Evolutionary conservation across 1,140 invertebrate genomes (phyloP).

Genomic region (Drosophila saltans): DNA sequence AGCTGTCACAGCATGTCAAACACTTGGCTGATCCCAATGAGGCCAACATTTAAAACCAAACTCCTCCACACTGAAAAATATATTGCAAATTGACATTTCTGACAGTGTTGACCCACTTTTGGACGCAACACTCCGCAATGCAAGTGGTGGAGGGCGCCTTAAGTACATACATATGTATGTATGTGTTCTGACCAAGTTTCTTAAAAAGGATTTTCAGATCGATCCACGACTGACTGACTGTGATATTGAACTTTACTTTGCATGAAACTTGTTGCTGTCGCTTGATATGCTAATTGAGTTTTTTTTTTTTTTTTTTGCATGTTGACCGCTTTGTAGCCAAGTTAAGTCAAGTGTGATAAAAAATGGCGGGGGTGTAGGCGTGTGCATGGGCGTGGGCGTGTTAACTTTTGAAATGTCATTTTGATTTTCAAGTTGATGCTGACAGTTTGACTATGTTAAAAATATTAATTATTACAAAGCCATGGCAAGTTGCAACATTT

Average conservation of each 20-base stretch:
- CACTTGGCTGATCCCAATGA: slow-evolving; percentile 35
- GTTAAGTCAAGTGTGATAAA: slow-evolving; percentile 40
- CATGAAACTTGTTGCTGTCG: slow-evolving; percentile 39
- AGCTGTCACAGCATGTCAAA: slow-evolving; percentile 71
- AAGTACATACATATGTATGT: slow-evolving; percentile 50
- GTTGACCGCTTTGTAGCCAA: slow-evolving; percentile 54
- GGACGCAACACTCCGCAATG: slow-evolving; percentile 1
- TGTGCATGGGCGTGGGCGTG: slow-evolving; percentile 29
- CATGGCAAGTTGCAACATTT: too few species aligned
- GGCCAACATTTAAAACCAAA: slow-evolving; percentile 15
- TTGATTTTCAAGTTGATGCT: slow-evolving; percentile 56
- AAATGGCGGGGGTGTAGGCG: slow-evolving; percentile 30
- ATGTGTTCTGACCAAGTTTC: slow-evolving; percentile 61
- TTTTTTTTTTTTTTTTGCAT: background rate
- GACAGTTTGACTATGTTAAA: slow-evolving; percentile 60
- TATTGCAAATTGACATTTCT: slow-evolving; percentile 55
- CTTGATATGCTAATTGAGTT: slow-evolving; percentile 67
- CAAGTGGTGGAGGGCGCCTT: slow-evolving; percentile 16
- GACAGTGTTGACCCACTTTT: slow-evolving; percentile 64
- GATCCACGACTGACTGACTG: slow-evolving; percentile 5
- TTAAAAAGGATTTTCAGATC: slow-evolving; percentile 58
- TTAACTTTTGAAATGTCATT: slow-evolving; percentile 57
- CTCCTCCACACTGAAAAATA: slow-evolving; percentile 47
- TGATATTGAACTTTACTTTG: slow-evolving; percentile 63
- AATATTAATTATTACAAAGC: slow-evolving; percentile 66